Evolutionary conservation across 2,888 invertebrate species (phyloP).

Genomic region (Parapristionchus giblindavisi): DNA sequence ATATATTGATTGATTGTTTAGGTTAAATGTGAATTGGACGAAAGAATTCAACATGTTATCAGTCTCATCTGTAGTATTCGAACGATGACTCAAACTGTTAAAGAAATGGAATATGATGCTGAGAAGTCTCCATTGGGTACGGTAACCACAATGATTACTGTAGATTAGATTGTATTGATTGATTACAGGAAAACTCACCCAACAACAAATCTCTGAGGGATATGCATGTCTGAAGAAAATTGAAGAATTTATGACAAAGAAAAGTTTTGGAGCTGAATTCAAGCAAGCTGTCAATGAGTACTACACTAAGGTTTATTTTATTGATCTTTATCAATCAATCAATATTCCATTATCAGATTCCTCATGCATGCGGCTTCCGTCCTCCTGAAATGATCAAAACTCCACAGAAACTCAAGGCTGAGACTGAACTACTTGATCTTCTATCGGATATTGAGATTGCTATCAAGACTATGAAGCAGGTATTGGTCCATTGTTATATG

Average conservation of each 20-base stretch:
- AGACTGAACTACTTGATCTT: conserved; percentile 72
- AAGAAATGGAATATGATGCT: conserved; percentile 73
- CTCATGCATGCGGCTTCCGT: conserved; percentile 70
- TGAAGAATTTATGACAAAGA: conserved; percentile 60
- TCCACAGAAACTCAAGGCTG: conserved; percentile 69
- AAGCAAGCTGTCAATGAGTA: conserved; percentile 72
- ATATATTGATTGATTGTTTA: not conserved
- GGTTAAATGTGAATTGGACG: conserved; percentile 69
- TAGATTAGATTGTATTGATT: not conserved
- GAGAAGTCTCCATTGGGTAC: conserved; percentile 72
- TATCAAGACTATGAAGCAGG: conserved; percentile 71
- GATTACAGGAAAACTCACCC: conserved; percentile 72
- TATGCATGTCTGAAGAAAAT: conserved; percentile 72
- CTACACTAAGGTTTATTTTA: conserved; percentile 73
- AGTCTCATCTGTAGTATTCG: conserved; percentile 72
- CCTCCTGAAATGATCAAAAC: conserved; percentile 72
- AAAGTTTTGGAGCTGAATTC: conserved; percentile 65
- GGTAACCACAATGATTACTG: not conserved
- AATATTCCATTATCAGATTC: not conserved
- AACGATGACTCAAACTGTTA: conserved; percentile 72
- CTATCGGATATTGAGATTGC: conserved; percentile 72
- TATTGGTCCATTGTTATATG: conserved; percentile 27
- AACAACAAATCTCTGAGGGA: conserved; percentile 72
- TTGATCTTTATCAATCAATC: not conserved
- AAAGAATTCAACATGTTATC: conserved; percentile 69